Percentiles rank a stretch among this genome's conserved stretches.
phyloP scores from a whole-genome alignment of 2,113 vertebrate genomes.

The Picathartes gymnocephalus region DNA sequence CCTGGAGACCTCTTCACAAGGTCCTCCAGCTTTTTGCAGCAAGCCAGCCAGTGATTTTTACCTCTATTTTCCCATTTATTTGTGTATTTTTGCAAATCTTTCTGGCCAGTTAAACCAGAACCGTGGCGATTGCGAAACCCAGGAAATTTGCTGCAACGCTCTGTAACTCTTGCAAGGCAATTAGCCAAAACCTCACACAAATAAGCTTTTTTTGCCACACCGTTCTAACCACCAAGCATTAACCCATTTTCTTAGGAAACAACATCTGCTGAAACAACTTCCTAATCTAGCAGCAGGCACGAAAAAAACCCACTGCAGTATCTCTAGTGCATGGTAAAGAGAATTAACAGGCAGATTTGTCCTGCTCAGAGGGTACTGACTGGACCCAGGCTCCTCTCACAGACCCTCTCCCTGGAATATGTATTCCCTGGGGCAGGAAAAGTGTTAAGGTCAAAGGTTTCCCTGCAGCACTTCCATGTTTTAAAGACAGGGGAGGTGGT shows the following conservation, averaged over 20 bases:
- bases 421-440: not conserved
- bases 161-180: conserved; percentile 33
- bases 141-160: conserved; percentile 60
- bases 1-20: not conserved
- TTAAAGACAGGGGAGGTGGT: not conserved
- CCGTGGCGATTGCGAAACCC: conserved; percentile 35
- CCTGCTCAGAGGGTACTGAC: not conserved
- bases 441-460: not conserved
- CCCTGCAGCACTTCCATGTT: not conserved
- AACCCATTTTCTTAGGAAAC: conserved; percentile 55
- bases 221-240: conserved; percentile 20
- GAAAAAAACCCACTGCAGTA: not conserved
- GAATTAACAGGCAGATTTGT: not conserved
- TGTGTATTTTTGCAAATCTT: conserved; percentile 3
- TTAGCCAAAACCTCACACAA: conserved; percentile 50
- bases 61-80: not conserved
- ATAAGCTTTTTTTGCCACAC: conserved; percentile 42
- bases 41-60: not conserved
- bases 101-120: conserved; percentile 50
- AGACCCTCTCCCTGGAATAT: not conserved
- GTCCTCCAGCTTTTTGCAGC: not conserved
- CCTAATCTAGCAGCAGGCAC: not conserved
- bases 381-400: not conserved
- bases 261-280: conserved; percentile 46
- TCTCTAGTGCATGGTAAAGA: not conserved